phyloP scores from a whole-genome alignment of 2,113 vertebrate genomes.

The Epinephelus lanceolatus region DNA sequence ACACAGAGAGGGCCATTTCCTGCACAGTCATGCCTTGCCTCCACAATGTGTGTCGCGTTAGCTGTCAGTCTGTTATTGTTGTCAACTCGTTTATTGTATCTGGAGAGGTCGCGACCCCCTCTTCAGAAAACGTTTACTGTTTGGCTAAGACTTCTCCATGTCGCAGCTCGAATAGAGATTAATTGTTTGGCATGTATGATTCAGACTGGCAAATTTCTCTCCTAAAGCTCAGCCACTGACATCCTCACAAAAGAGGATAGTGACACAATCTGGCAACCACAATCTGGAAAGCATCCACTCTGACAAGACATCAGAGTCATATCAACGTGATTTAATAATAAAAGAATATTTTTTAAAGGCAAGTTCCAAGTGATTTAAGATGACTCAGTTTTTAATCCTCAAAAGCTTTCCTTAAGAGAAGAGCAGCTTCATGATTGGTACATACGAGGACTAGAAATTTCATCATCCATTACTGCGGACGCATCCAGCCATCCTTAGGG shows the following conservation, averaged over 20 bases:
- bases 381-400: slow-evolving; percentile 69
- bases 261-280: slow-evolving; percentile 63
- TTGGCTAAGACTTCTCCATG: slow-evolving; percentile 59
- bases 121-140: slow-evolving; percentile 57
- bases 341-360: slow-evolving; percentile 40
- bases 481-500: slow-evolving; percentile 35
- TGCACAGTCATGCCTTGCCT: slow-evolving; percentile 69
- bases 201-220: slow-evolving; percentile 63
- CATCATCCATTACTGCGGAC: slow-evolving; percentile 36
- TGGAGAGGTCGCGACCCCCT: slow-evolving; percentile 72
- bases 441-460: slow-evolving; percentile 31
- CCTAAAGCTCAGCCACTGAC: slow-evolving; percentile 60
- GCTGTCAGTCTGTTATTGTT: slow-evolving; percentile 74
- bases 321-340: slow-evolving; percentile 56
- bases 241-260: slow-evolving; percentile 60
- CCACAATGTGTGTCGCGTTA: slow-evolving; percentile 67
- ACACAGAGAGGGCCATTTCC: slow-evolving; percentile 73
- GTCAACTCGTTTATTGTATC: slow-evolving; percentile 67
- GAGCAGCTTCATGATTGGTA: background rate
- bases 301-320: slow-evolving; percentile 62
- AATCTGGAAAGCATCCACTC: slow-evolving; percentile 60
- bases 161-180: slow-evolving; percentile 50
- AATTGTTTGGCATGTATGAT: slow-evolving; percentile 68
- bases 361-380: slow-evolving; percentile 45
- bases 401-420: slow-evolving; percentile 17